Evolutionary conservation across 1,140 invertebrate genomes (phyloP), one percentile per base, ranked within the genome.

Genomic region (Trichogramma pretiosum): DNA sequence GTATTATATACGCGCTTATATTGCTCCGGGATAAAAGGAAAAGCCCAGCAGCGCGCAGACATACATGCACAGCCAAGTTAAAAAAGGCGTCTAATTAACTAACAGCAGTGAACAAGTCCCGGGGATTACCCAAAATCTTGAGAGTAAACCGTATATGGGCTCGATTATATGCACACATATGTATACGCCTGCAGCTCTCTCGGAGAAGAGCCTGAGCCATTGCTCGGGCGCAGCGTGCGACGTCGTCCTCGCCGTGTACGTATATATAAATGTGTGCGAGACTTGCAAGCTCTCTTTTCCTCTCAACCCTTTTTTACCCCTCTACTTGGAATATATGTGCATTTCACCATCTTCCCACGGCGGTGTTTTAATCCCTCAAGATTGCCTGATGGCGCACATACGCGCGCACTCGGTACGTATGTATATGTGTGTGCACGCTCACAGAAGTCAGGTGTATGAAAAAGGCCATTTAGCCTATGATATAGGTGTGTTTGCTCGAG

Each of bases 291-390:
- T 16, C 34, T 19, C 34, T 21, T 13, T 46, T 26, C 33, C 26
- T 44, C 8, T 35, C 33, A 13, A 1, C 33, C 18, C 14, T 32
- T 45, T 28, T 34, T 19, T 38, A 8, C 24, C 42, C 14, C 32
- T 32, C 24, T n/a, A n/a, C n/a, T n/a, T n/a, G n/a, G n/a, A n/a
- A n/a, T n/a, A n/a, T n/a, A n/a, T n/a, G n/a, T n/a, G n/a, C n/a
- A n/a, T n/a, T n/a, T n/a, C n/a, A n/a, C n/a, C n/a, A n/a, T 57
- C 61, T 56, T 47, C 18, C 37, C 34, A 39, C 44, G 48, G 50
- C 53, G 46, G 55, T 57, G 54, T 64, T 68, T 68, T 66, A 66
- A 67, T 64, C 61, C 57, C 63, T 56, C 57, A 67, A 68, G 64
- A 65, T 65, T 58, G 57, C 60, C 42, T 52, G 52, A 53, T 46